These are phyloP conservation scores for Heliocidaris tuberculata DNA, from an alignment of 35 echinoderm and acorn worm genomes.

Conservation along the genomic window DNA sequence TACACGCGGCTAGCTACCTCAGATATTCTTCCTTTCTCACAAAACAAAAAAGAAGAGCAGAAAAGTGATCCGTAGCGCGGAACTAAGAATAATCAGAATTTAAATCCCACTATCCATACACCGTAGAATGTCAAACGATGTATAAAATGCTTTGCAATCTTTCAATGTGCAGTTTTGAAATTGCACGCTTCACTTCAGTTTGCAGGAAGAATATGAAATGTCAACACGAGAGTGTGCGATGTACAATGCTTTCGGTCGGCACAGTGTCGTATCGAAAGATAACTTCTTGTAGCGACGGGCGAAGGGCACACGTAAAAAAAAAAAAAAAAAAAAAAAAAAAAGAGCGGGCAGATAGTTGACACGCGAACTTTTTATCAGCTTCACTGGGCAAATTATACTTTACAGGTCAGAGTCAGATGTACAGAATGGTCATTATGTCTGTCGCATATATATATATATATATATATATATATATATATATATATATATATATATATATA, in stretches of 20 bases:
- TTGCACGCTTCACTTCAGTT: not conserved
- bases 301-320: not conserved
- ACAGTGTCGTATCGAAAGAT: not conserved
- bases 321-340: not conserved
- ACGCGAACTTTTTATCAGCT: not conserved
- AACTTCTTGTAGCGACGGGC: not conserved
- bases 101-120: not conserved
- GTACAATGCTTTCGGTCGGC: not conserved
- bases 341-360: not conserved
- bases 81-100: not conserved
- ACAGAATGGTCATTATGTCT: no score
- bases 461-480: no score
- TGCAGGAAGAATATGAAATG: not conserved
- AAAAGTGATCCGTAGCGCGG: not conserved
- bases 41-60: not conserved
- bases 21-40: not conserved
- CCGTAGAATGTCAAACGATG: not conserved
- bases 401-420: no score
- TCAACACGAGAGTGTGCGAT: not conserved
- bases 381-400: no score
- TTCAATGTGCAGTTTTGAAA: not conserved
- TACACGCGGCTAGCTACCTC: not conserved
- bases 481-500: no score
- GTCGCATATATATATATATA: no score
- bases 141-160: not conserved